Percentiles rank a stretch among this genome's conserved stretches.
Evolutionary conservation across 2,113 vertebrate genomes (phyloP).

Genomic region (Nyctibius bracteatus): DNA sequence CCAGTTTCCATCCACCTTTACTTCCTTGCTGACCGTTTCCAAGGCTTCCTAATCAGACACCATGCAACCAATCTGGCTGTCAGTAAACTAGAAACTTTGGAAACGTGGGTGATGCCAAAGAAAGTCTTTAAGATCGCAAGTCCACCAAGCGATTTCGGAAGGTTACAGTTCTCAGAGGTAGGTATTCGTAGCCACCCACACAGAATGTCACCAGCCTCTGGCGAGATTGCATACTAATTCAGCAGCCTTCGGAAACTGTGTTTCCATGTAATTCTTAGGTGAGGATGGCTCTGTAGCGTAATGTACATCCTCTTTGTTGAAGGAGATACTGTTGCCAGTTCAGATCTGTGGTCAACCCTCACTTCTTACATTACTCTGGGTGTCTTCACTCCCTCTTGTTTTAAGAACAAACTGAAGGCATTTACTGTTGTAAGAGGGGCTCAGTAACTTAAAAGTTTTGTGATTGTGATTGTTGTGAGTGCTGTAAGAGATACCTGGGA

Average conservation of each 20-base stretch:
- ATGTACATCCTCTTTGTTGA: background rate
- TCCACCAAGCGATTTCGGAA: slow-evolving; percentile 86
- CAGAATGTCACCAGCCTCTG: background rate
- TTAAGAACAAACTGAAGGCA: background rate
- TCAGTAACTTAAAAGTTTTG: background rate
- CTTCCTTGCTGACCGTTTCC: slow-evolving; percentile 95
- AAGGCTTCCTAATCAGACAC: slow-evolving; percentile 93
- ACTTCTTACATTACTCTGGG: background rate
- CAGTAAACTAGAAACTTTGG: slow-evolving; percentile 94
- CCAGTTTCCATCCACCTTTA: slow-evolving; percentile 93
- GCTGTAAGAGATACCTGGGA: background rate
- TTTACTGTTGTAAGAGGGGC: background rate
- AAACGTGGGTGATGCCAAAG: slow-evolving; percentile 94
- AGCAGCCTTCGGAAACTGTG: background rate
- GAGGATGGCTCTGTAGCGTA: background rate
- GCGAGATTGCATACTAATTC: background rate
- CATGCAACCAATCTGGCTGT: slow-evolving; percentile 94
- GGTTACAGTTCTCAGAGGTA: slow-evolving; percentile 94
- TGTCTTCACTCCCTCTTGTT: background rate
- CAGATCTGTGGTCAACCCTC: background rate
- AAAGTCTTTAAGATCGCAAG: slow-evolving; percentile 88
- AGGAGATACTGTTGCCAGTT: background rate
- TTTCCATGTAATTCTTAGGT: background rate
- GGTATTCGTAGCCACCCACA: background rate
- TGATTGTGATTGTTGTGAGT: background rate